Base-by-base conservation (phyloP, 2,113 vertebrate species). In the Myrmophylax atrothorax region DNA sequence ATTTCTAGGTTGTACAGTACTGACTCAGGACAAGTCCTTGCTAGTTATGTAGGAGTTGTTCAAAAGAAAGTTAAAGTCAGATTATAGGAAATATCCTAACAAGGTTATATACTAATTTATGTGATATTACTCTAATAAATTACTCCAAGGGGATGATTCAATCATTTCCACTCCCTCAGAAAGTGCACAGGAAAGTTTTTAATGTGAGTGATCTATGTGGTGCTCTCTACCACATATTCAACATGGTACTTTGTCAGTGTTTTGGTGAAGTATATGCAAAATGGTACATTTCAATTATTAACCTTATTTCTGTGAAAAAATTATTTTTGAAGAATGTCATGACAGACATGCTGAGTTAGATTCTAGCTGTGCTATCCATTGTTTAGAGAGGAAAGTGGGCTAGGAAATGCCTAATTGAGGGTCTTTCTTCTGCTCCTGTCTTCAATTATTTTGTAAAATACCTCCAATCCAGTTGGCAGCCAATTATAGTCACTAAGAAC, bases 391-490 rank as follows among this genome's bases (percentile, higher is more conserved):
- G 9, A 47, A 92, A 90, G 23, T n/a, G 19, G 20, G 12, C 46
- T 75, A 73, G 25, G 25, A 70, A 20, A 49, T 5, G 31, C 31
- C 33, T 63, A 83, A 7, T 17, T 62, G 33, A 74, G 42, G 26
- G 66, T 79, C 58, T 90, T 74, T 85, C 40, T 68, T 89, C 53
- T 87, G 28, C 42, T 85, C 10, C 42, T 76, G 85, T 82, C 78
- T 73, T 93, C 78, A 89, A 22, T 94, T 95, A 89, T 94, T 93
- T 87, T 89, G 53, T 90, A 83, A 91, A 85, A 83, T 90, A 74
- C 17, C 15, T 95, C 59, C 93, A 69, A 75, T 81, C n/a, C 46
- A 84, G 29, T 76, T 95, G 84, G 56, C 93, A 94, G 47, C 52
- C 83, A 80, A 87, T 94, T 95, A 94, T 14, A 90, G 63, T 80